Evolutionary conservation across 2,888 invertebrate species (phyloP), one percentile per base, ranked within the genome.

Genomic region (Tachina fera): DNA sequence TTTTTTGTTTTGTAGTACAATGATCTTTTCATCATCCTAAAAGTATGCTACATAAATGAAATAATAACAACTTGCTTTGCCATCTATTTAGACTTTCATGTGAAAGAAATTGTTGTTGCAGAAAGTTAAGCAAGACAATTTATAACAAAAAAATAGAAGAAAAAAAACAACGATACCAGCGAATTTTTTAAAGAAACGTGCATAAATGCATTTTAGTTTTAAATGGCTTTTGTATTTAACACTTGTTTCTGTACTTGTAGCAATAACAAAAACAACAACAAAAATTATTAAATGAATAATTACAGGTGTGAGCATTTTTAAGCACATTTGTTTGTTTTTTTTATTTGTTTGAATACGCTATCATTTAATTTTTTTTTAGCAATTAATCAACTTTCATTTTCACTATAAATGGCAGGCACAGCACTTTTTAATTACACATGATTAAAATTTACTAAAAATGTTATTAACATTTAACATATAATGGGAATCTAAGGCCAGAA

Each of bases 371-470:
- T 51, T 75, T 22, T 67, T 43, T 58, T 60, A 53, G 47, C 58
- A 22, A 60, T 43, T 67, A 61, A 61, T 68, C 49, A 83, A 83
- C 83, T 83, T 78, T 83, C 83, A 72, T 78, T 83, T 83, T 83
- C 77, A 72, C 58, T 77, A 58, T 39, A 61, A 68, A 68, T 51
- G 47, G 8, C 10, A 49, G 51, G 41, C 22, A 43, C 9, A 70
- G 41, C 43, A 53, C 41, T 41, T 2, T 22, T 60, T 68, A 58
- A 58, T 58, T 58, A n/a, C 58, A 39, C 11, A 14, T 13, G 13
- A 47, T 13, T 47, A 47, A 47, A 47, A 13, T 16, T 22, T 9
- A 53, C 6, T 19, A 53, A 53, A n/a, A n/a, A 49, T 0, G 8
- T 1, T 6, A 49, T 49, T 49, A 51, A 53, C 6, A 53, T 11